Evolutionary conservation across 2,888 invertebrate genomes (phyloP), one percentile per base, ranked within the genome.

Genomic region (Conchocele bisecta): DNA sequence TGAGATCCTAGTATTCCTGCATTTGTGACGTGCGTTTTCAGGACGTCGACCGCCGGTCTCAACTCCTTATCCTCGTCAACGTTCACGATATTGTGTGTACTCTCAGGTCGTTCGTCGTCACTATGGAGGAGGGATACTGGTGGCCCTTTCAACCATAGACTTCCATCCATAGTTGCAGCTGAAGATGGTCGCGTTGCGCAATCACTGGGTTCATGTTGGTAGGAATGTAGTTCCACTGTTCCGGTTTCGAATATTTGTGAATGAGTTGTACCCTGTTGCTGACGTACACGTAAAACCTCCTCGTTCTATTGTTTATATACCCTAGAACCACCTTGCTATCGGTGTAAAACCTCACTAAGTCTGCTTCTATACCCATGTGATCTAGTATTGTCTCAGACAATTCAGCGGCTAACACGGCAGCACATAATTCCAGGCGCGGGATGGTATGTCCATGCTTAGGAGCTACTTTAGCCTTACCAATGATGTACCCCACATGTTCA

Each of bases 381-480:
- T 54, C 51, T 24, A 46, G 28, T n/a, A 73, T 41, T 28, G 51
- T 24, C 15, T 63, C 58, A 1, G 39, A 51, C 1, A 79, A 35
- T 28, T 79, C 69, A 1, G 65, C 50, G 15, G 72, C 75, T 20
- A 75, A 33, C 4, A 79, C 72, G 9, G 77, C 72, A 4, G 72
- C 79, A 63, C 74, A 77, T 0, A 74, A 64, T 46, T 75, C 71
- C 13, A 81, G 56, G n/a, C 75, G 53, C 1, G 81, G 73, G 9
- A 79, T 73, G 1, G 65, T 76, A 26, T 68, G 58, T 20, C 78
- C 46, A 26, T 29, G 54, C 0, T 22, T 2, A 7, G 79, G 77
- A n/a, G 75, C 69, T 7, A 78, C 35, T 20, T 66, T 79, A 9
- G 69, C 50, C 31, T 82, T 81, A 0, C 78, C 79, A 5, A 79